A percentile compares a stretch with the other conserved stretches of the same genome.
phyloP scores from a whole-genome alignment of 1,140 invertebrate species.

The Centruroides vittatus region DNA sequence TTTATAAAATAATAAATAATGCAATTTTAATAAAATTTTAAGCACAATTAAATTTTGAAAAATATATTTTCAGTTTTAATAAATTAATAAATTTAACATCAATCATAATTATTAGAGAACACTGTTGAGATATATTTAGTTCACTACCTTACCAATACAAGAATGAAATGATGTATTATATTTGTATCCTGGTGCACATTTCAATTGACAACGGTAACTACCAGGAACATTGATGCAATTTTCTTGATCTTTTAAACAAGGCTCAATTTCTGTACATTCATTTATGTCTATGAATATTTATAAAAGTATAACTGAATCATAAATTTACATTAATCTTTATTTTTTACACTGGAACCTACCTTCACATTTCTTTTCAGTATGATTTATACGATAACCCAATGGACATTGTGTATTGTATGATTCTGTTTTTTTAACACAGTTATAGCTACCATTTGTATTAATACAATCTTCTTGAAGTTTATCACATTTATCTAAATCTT shows the following conservation, averaged over 20 bases:
- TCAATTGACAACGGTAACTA: conserved; percentile 43
- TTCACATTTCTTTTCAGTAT: too few species aligned
- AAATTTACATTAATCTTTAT: too few species aligned
- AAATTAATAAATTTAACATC: too few species aligned
- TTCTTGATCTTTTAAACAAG: conserved; percentile 9
- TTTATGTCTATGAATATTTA: background rate
- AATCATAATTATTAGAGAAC: too few species aligned
- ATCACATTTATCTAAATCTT: conserved; percentile 43
- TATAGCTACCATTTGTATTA: conserved; percentile 51
- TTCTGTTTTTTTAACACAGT: conserved; percentile 30
- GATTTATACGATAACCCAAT: too few species aligned
- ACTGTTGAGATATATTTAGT: background rate
- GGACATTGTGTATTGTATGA: too few species aligned
- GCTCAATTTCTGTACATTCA: background rate
- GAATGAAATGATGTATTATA: conserved; percentile 24
- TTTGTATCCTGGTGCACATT: conserved; percentile 60
- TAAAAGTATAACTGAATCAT: too few species aligned
- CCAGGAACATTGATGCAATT: conserved; percentile 39
- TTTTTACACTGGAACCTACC: too few species aligned
- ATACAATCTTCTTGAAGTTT: conserved; percentile 46
- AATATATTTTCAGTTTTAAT: too few species aligned
- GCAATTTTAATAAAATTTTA: too few species aligned
- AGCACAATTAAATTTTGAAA: too few species aligned
- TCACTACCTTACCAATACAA: background rate
- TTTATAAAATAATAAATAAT: too few species aligned